Evolutionary conservation across 2,113 vertebrate genomes (phyloP), one percentile per base, ranked within the genome.

Genomic region (Oreochromis niloticus): DNA sequence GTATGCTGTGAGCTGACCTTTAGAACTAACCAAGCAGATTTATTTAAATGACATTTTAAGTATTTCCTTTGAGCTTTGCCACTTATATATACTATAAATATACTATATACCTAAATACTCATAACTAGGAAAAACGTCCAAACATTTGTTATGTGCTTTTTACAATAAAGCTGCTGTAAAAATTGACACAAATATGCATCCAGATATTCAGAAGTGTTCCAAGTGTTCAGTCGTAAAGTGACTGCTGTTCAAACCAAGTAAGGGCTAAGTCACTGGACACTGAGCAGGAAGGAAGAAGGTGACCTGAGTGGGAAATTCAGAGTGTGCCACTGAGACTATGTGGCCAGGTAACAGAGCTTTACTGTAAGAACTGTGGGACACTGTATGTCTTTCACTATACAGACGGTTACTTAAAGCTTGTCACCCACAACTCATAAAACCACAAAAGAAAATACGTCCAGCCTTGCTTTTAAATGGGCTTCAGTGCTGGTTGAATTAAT

Each of bases 371-470:
- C 89, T 92, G 85, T 80, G 55, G 85, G 80, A 92, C 87, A 95
- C 94, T 94, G 91, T 88, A 92, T 8, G 91, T 92, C 94, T 96
- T 96, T 95, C 85, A 94, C 87, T 82, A 68, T 85, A 87, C 87
- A 92, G 86, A 83, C 41, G 48, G 68, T 94, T 94, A 92, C 89
- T 93, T 94, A 95, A 94, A 87, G 66, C 8, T 3, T 81, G 82
- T 75, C 30, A 83, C 39, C 85, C 80, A 61, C 80, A 83, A 82
- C 83, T 83, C 88, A 81, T 90, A 88, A 92, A 92, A 90, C 34
- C 89, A 54, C 89, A 24, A 59, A 89, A 68, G 54, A 32, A 85
- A 93, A 86, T 88, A 90, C 17, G 55, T 80, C 56, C 41, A 55
- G 57, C 16, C 48, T 43, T 78, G 56, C 81, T 78, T 61, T 87